Evolutionary conservation across 2,113 vertebrate species (phyloP), one percentile per base, ranked within the genome.

Genomic region (Mesembrinibis cayennensis): DNA sequence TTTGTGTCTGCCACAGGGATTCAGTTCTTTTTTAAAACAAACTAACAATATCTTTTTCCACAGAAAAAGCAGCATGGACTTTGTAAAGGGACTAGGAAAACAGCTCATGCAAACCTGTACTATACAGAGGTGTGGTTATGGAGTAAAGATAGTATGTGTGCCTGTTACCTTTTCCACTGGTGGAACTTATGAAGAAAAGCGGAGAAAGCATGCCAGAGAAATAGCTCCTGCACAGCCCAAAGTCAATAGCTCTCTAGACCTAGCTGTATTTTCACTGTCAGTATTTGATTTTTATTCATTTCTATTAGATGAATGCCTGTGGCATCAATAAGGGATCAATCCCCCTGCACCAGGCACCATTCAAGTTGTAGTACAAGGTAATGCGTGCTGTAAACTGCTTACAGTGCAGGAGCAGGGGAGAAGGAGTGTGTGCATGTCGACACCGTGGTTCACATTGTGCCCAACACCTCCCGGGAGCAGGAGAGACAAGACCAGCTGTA

Each of bases 381-480:
- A 53, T 2, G 2, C 2, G 0, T n/a, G 82, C 89, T 63, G 47
- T 6, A 30, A 85, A 40, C 42, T 36, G 65, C 58, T 62, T 29
- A 29, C 2, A 1, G n/a, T 5, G 47, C n/a, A 49, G 79, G 52
- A 52, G 56, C 36, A 30, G 52, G 29, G 36, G 11, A 45, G 29
- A 30, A 55, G 78, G 47, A 72, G 7, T 1, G 6, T 1, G 6
- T 27, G 32, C 0, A 0, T 4, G 11, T 36, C 7, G 3, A 22
- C n/a, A 23, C 17, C 2, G 1, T 1, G 1, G 16, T 8, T 34
- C 71, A 42, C 0, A 0, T 7, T 36, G 45, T 38, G 32, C 17
- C 15, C 58, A 40, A 2, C 49, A 16, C 23, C 19, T 27, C 34
- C 82, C 1, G 1, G 26, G 27, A 82, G 36, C 22, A 19, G 40